Conservation (phyloP, 2,797 vertebrate genomes). For the Onychomys torridus region DNA sequence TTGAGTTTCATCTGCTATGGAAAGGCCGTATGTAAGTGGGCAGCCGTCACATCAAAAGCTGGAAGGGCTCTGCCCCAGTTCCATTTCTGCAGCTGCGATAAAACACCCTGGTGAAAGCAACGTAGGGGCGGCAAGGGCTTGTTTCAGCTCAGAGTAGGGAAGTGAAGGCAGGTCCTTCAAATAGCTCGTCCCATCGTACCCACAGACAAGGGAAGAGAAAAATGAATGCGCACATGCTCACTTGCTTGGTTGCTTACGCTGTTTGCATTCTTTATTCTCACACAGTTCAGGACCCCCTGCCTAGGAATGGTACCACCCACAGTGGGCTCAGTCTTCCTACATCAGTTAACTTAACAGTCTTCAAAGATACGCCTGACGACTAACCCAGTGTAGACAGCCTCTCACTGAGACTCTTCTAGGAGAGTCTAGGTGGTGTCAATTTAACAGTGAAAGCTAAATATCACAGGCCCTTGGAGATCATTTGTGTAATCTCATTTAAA, state of each 20-base stretch:
- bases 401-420: background rate
- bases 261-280: background rate
- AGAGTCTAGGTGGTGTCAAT: background rate
- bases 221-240: background rate
- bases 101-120: too few relatives aligned
- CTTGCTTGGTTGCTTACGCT: background rate
- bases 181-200: background rate
- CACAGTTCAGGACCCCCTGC: background rate
- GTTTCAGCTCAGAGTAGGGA: background rate
- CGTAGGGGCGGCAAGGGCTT: background rate
- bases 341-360: background rate
- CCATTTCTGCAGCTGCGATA: background rate
- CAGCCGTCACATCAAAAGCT: background rate
- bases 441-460: background rate
- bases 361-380: background rate
- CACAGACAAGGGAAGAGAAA: background rate
- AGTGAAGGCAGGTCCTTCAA: background rate
- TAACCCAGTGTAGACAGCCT: background rate
- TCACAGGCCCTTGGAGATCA: background rate
- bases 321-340: background rate
- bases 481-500: slow-evolving; percentile 47
- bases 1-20: background rate
- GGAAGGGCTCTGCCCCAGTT: background rate
- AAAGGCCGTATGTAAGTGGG: background rate
- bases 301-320: background rate